These are phyloP conservation scores for Bettongia penicillata DNA, from an alignment of 2,113 vertebrate genomes.

Conservation along the genomic window DNA sequence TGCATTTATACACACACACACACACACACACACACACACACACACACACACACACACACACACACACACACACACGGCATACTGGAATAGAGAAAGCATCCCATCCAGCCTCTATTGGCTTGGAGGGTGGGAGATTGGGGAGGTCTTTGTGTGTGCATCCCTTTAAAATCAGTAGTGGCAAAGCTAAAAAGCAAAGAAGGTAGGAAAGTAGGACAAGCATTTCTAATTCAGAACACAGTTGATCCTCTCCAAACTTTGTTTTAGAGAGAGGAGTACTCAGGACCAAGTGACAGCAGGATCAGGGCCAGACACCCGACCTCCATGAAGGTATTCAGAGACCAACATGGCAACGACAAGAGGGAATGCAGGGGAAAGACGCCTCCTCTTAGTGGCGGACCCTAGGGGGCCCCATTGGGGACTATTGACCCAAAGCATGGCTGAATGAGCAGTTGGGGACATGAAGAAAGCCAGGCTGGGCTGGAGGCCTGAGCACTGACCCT, in stretches of 20 bases:
- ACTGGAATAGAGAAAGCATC: neutral
- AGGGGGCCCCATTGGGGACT: neutral
- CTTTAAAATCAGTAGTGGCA: neutral
- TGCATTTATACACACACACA: neutral
- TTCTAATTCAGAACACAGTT: accelerated
- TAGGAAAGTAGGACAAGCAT: neutral
- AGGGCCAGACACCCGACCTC: neutral
- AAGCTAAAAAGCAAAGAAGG: neutral
- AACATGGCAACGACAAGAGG: neutral
- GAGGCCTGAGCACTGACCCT: neutral
- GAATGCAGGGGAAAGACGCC: neutral
- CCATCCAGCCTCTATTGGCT: neutral
- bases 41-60: neutral
- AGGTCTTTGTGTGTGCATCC: neutral
- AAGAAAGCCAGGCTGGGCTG: neutral
- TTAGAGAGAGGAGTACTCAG: neutral
- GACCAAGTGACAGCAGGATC: neutral
- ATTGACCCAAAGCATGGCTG: neutral
- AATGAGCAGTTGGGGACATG: neutral
- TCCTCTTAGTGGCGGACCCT: neutral
- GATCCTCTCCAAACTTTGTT: constrained; percentile 12
- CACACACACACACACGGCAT: neutral
- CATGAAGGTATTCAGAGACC: neutral
- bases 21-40: neutral
- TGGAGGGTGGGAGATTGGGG: neutral